Conservation (phyloP, 2,888 invertebrate genomes). For the Quadroppia sp. region DNA sequence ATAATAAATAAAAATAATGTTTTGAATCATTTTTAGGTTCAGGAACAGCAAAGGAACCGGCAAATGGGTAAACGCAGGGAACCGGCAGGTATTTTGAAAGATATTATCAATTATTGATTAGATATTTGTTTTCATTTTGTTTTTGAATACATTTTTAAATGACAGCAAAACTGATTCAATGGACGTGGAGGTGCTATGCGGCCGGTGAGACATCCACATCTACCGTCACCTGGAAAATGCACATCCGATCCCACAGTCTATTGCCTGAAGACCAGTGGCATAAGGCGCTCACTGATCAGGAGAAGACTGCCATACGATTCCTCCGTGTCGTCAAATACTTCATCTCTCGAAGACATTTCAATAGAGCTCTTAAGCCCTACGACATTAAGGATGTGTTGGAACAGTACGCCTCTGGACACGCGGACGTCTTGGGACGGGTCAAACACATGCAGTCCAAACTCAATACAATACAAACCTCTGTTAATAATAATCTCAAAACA, state of each 20-base stretch:
- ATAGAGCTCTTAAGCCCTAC: slow-evolving; percentile 39
- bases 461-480: slow-evolving; percentile 6
- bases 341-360: slow-evolving; percentile 20
- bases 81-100: slow-evolving; percentile 23
- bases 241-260: not conserved
- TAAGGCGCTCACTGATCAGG: not conserved
- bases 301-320: slow-evolving; percentile 26
- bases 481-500: not conserved
- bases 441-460: slow-evolving; percentile 35
- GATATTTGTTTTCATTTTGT: not conserved
- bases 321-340: slow-evolving; percentile 23
- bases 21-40: slow-evolving; percentile 26
- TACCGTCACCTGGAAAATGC: slow-evolving; percentile 12
- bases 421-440: slow-evolving; percentile 36
- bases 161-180: slow-evolving; percentile 35
- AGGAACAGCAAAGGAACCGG: slow-evolving; percentile 36
- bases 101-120: not conserved
- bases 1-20: not conserved
- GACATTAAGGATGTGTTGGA: slow-evolving; percentile 41
- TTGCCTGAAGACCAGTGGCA: no score
- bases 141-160: not conserved
- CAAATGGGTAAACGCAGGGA: slow-evolving; percentile 37
- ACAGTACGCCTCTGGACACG: slow-evolving; percentile 39
- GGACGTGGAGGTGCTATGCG: slow-evolving; percentile 41
- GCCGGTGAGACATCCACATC: slow-evolving; percentile 27